phyloP scores from a whole-genome alignment of 2,113 vertebrate genomes.

The Antigone vipio region DNA sequence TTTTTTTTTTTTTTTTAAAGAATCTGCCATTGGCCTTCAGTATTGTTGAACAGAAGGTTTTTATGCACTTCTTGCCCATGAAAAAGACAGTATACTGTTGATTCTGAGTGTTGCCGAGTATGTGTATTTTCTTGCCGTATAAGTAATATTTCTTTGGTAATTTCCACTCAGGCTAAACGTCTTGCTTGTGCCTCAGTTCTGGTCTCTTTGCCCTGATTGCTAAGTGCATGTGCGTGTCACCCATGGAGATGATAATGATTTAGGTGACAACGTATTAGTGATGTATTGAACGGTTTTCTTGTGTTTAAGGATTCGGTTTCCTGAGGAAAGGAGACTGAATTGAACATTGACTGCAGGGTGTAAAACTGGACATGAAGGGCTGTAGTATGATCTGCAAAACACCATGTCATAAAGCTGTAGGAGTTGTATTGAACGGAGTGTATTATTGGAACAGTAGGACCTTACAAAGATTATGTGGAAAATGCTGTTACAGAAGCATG shows the following conservation, averaged over 20 bases:
- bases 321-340: not conserved
- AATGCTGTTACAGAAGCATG: not conserved
- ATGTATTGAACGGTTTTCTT: not conserved
- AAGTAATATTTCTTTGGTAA: not conserved
- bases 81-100: not conserved
- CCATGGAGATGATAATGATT: not conserved
- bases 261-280: too few species aligned
- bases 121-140: not conserved
- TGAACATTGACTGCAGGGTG: fast-evolving
- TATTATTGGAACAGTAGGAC: not conserved
- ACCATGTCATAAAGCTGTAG: not conserved
- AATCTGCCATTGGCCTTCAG: not conserved
- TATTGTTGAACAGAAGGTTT: not conserved
- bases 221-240: not conserved
- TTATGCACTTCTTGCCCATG: not conserved
- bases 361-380: not conserved
- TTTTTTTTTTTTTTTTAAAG: too few species aligned
- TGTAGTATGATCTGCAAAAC: not conserved
- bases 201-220: not conserved
- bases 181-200: not conserved
- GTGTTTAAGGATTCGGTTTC: not conserved
- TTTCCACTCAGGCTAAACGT: not conserved
- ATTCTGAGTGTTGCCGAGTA: not conserved
- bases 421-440: not conserved
- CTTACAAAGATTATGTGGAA: not conserved